Base-by-base conservation (phyloP, 92 coral and sea anemone genomes). In the Siderastrea radians region DNA sequence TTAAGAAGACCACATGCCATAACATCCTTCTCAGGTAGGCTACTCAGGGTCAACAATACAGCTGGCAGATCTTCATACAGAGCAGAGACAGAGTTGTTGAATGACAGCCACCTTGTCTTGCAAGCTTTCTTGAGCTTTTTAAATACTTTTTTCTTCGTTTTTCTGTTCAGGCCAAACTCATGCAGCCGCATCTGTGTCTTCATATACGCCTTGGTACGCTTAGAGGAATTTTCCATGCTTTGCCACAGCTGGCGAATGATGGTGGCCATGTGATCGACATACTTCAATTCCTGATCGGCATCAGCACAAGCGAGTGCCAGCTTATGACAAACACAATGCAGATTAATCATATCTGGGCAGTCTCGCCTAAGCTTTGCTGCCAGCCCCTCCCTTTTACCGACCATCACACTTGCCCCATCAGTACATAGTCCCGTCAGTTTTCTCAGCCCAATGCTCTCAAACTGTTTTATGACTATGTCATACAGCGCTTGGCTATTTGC, bases 251-350 rank as follows among this genome's bases (percentile, higher is more conserved):
- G 79, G n/a, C 65, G 72, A 74, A 85, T 74, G 82, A 85, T 85
- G 57, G 74, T 69, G 47, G 81, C 84, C 82, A 85, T 70, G 74
- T 86, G 89, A 43, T 77, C 81, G 49, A 84, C 73, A 48, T 74
- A 84, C 88, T 84, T 74, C 45, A 84, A 72, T 16, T 9, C 87
- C 73, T 85, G 82, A 78, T 78, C 75, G 17, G 84, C 84, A 86
- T 86, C 84, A 11, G 19, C 84, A 55, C 84, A 86, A 78, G 89
- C 89, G 16, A 86, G 75, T 68, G 86, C 86, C 86, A 74, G 79
- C 79, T 74, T 49, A 50, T 49, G 79, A 74, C 61, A 74, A 74
- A 74, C 79, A 74, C 79, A 81, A 13, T 86, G 89, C 12, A 86
- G 19, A 19, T 86, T 86, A 11, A 86, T 86, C 89, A 77, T 86